Evolutionary conservation across 2,113 vertebrate genomes (phyloP).

Genomic region (Phoxinus phoxinus): DNA sequence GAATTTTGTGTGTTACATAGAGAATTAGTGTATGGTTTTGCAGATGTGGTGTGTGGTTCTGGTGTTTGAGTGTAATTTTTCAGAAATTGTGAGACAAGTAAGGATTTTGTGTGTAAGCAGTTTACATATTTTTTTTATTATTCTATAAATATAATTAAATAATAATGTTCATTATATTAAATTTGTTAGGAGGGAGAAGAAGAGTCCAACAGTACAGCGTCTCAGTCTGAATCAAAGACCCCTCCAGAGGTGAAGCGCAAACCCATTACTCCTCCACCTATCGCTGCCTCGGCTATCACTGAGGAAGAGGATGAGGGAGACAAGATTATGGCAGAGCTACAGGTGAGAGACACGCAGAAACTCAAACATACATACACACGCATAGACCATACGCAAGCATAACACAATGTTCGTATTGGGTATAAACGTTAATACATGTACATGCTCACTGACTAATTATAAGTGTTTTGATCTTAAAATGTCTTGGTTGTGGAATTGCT

Average conservation of each 20-base stretch:
- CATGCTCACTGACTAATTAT: constrained; percentile 28
- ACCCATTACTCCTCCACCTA: constrained; percentile 70
- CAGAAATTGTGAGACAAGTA: too few species aligned
- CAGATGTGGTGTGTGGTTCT: too few species aligned
- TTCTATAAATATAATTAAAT: too few species aligned
- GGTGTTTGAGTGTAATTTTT: too few species aligned
- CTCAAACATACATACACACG: constrained; percentile 4
- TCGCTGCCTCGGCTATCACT: constrained; percentile 69
- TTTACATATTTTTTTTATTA: too few species aligned
- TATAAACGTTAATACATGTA: constrained; percentile 11
- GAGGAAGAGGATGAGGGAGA: constrained; percentile 91
- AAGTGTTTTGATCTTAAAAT: constrained; percentile 1
- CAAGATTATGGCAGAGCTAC: constrained; percentile 95
- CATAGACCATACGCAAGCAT: neutral
- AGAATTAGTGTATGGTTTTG: too few species aligned
- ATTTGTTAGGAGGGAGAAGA: constrained; percentile 73
- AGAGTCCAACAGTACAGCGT: constrained; percentile 70
- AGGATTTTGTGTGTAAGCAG: too few species aligned
- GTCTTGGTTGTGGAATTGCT: constrained; percentile 18
- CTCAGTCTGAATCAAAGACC: constrained; percentile 73
- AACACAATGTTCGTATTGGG: neutral
- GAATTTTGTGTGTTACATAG: too few species aligned
- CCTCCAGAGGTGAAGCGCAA: constrained; percentile 75
- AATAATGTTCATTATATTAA: neutral
- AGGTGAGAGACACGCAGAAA: constrained; percentile 76